A percentile compares a stretch with the other conserved stretches of the same genome.
Evolutionary conservation across 1,140 invertebrate species (phyloP).

Genomic region (Aphaenogaster ashmeadi): DNA sequence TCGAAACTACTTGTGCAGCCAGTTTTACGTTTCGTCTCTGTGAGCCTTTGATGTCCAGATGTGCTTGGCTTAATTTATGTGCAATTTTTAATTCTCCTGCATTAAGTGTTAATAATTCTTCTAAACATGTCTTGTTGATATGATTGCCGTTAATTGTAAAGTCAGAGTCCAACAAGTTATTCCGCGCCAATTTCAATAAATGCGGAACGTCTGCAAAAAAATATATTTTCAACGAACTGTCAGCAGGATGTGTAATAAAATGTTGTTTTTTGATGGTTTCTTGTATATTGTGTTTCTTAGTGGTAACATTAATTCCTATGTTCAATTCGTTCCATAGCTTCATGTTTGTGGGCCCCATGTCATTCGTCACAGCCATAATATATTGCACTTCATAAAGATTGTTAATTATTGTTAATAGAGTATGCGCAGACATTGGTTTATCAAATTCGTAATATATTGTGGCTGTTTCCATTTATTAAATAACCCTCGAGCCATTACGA

Average conservation of each 20-base stretch:
- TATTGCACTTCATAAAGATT: neutral
- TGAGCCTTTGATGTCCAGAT: neutral
- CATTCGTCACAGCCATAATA: neutral
- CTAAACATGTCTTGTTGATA: neutral
- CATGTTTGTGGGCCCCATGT: neutral
- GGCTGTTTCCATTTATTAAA: slow-evolving; percentile 23
- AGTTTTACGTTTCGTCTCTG: slow-evolving; percentile 2
- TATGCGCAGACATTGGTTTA: neutral
- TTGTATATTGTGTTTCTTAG: neutral
- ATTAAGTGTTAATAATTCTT: slow-evolving; percentile 15
- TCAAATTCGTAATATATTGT: slow-evolving; percentile 19
- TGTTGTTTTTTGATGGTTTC: neutral
- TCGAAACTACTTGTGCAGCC: slow-evolving; percentile 4
- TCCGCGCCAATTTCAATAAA: neutral
- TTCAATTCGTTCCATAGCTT: neutral
- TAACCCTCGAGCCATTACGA: neutral
- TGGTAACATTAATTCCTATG: neutral
- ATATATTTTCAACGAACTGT: neutral
- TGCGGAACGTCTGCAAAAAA: neutral
- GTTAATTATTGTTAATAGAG: neutral
- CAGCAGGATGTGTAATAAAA: slow-evolving; percentile 2
- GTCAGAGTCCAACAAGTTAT: neutral
- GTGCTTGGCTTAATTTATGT: slow-evolving; percentile 18
- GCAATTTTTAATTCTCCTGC: slow-evolving; percentile 13
- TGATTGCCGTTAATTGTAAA: neutral